These are phyloP conservation scores for Urosaurus nigricauda DNA, from an alignment of 2,797 vertebrate genomes.

Conservation along the genomic window DNA sequence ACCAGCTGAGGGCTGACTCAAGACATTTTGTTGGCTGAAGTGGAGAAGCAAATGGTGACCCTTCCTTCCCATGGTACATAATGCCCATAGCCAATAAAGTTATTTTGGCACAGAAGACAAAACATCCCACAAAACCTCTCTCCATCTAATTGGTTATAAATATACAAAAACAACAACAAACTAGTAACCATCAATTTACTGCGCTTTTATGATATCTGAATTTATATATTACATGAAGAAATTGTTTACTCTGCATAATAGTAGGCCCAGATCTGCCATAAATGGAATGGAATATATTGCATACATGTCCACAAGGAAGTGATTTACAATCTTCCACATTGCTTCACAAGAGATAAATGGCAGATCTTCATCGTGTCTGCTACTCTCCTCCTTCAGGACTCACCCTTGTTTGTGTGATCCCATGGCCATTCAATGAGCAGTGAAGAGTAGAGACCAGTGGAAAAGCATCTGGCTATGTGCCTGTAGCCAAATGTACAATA, in stretches of 20 bases:
- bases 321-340: constrained; percentile 38
- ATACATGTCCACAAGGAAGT: background rate
- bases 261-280: no score
- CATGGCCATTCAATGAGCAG: no score
- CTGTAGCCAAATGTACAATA: no score
- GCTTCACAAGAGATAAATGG: rapidly evolving
- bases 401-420: no score
- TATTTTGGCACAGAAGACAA: background rate
- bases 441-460: no score
- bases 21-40: background rate
- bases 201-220: background rate
- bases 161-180: background rate
- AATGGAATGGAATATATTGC: background rate
- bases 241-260: background rate
- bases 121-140: background rate
- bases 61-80: background rate
- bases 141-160: background rate
- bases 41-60: background rate
- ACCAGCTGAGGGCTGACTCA: background rate
- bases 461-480: no score
- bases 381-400: background rate
- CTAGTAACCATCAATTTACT: background rate
- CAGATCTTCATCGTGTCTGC: background rate
- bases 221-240: background rate
- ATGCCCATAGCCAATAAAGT: background rate